Evolutionary conservation across 2,888 invertebrate genomes (phyloP), one percentile per base, ranked within the genome.

Genomic region (Ceriagrion tenellum): DNA sequence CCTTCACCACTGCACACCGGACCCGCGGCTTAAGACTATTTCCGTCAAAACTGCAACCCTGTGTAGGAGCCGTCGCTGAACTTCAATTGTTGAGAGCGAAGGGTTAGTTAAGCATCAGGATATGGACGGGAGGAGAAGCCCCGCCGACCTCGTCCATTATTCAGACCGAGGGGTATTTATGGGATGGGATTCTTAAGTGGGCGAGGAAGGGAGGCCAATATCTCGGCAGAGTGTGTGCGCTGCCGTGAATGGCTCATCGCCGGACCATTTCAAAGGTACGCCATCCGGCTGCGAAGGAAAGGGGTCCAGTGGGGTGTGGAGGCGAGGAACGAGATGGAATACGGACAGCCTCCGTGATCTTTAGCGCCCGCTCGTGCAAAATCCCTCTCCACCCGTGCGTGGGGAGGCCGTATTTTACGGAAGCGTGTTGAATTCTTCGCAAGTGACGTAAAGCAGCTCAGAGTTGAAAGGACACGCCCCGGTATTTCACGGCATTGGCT

Each of bases 391-490:
- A 30, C 59, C 59, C 59, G 16, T 59, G 16, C 18, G 59, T 16
- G 16, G 59, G n/a, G 81, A 26, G 23, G 81, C 81, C 81, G 35
- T 81, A 81, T 16, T 81, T 81, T 81, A 81, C 81, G 81, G 81
- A 81, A 81, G 81, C 69, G 81, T 81, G 81, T 81, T 81, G 81
- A 81, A 81, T 81, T 81, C 81, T 81, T 35, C 30, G 8, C 35
- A 35, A 35, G 16, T 81, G 81, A 81, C 35, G 0, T n/a, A n/a
- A n/a, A 69, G n/a, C 4, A 0, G n/a, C 10, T 3, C 81, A 30
- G 81, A 81, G 81, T 81, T 81, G 30, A 81, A 81, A 81, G 81
- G 81, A 35, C 81, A 81, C 81, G 35, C 81, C 81, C 81, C 81
- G 81, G 81, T 30, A 81, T 81, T 81, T 81, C 81, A 35, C 35